Evolutionary conservation across 2,113 vertebrate species (phyloP).

Genomic region (Pteruthius melanotis): DNA sequence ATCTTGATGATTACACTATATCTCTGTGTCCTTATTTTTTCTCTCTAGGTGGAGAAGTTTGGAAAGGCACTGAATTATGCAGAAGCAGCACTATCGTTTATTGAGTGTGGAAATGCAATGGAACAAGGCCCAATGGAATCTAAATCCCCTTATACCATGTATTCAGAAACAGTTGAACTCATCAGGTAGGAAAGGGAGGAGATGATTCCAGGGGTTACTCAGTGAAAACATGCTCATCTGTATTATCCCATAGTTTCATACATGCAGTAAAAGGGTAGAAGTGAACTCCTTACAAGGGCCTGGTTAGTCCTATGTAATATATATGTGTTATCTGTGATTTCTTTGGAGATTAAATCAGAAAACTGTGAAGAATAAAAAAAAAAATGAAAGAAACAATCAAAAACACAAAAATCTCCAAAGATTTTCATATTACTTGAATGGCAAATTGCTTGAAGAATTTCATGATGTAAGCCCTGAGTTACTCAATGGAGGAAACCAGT

Average conservation of each 20-base stretch:
- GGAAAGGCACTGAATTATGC: constrained; percentile 96
- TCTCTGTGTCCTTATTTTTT: constrained; percentile 46
- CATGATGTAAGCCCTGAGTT: not conserved
- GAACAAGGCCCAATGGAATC: constrained; percentile 95
- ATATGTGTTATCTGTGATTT: not conserved
- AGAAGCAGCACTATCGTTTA: constrained; percentile 94
- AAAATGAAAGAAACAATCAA: not conserved
- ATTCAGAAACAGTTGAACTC: constrained; percentile 96
- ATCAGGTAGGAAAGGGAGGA: constrained; percentile 81
- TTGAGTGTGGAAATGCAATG: constrained; percentile 98
- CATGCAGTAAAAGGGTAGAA: not conserved
- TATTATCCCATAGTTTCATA: not conserved
- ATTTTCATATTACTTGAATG: not conserved
- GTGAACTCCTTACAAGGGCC: not conserved
- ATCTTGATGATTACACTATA: constrained; percentile 3
- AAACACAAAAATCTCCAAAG: accelerated
- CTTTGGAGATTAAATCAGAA: not conserved
- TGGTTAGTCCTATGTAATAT: not conserved
- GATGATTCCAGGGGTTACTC: not conserved
- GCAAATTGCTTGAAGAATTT: not conserved
- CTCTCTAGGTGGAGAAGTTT: constrained; percentile 90
- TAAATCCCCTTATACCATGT: constrained; percentile 97
- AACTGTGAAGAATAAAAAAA: not conserved
- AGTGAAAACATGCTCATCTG: not conserved
- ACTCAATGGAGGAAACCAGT: not conserved